phyloP scores from a whole-genome alignment of 2,113 vertebrate genomes.

The Dryoscopus gambensis region DNA sequence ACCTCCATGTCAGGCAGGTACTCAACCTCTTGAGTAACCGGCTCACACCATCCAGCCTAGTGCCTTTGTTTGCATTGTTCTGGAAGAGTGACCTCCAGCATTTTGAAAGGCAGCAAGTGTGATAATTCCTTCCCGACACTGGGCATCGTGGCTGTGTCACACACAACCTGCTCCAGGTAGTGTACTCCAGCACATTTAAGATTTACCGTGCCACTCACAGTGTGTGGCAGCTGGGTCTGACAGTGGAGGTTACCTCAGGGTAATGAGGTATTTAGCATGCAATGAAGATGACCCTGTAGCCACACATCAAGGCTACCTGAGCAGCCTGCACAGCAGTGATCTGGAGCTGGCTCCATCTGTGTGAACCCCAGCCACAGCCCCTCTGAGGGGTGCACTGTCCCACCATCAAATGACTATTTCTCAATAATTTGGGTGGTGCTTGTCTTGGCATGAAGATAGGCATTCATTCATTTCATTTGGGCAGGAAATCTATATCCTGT shows the following conservation, averaged over 20 bases:
- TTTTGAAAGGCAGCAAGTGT: neutral
- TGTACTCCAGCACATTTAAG: neutral
- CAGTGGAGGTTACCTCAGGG: neutral
- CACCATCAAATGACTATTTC: neutral
- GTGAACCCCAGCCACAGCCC: neutral
- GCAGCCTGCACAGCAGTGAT: neutral
- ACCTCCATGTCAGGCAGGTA: neutral
- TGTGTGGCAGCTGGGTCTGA: neutral
- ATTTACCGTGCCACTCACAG: neutral
- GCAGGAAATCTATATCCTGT: slow-evolving; percentile 59
- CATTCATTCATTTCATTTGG: slow-evolving; percentile 19
- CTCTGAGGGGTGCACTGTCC: neutral
- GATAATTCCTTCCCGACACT: accelerated
- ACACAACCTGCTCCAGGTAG: neutral
- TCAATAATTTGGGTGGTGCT: slow-evolving; percentile 44
- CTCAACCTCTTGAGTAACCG: neutral
- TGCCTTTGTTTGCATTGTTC: neutral
- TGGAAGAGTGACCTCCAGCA: neutral
- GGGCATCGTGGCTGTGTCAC: neutral
- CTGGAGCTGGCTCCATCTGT: neutral
- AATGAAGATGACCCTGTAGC: neutral
- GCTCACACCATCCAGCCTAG: neutral
- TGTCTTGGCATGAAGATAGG: slow-evolving; percentile 6
- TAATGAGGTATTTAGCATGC: neutral
- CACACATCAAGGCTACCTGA: neutral